These are phyloP conservation scores for Apotomis betuletana DNA, from an alignment of 2,888 invertebrate species.

Conservation along the genomic window DNA sequence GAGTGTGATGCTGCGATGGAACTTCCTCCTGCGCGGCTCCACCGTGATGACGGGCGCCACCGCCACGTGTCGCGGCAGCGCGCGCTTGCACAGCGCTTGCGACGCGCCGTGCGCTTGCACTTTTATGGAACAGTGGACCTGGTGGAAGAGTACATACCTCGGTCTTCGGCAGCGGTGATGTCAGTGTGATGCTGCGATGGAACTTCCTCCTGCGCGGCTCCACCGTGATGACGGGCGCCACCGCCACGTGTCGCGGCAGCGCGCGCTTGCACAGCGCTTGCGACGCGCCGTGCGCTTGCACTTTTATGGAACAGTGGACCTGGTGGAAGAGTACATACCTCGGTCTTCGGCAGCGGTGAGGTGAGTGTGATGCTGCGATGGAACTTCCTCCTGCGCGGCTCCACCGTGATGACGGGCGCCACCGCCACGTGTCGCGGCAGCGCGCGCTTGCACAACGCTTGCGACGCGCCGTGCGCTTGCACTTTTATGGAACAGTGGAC, in stretches of 20 bases:
- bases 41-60: conserved; percentile 99
- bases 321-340: conserved; percentile 5
- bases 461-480: conserved; percentile 91
- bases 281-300: conserved; percentile 90
- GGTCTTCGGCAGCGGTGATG: conserved; percentile 91
- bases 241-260: conserved; percentile 97
- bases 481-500: conserved; percentile 65
- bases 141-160: conserved; percentile 8
- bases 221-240: conserved; percentile 98
- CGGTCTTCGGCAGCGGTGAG: conserved; percentile 89
- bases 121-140: conserved; percentile 77
- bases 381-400: conserved; percentile 98
- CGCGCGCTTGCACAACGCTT: conserved; percentile 92
- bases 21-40: conserved; percentile 98
- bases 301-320: conserved; percentile 75
- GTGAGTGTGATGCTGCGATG: conserved; percentile 99
- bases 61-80: conserved; percentile 95
- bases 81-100: too few relatives aligned
- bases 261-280: conserved; percentile 92
- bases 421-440: conserved; percentile 98
- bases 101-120: too few relatives aligned
- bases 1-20: conserved; percentile 98
- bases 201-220: conserved; percentile 99
- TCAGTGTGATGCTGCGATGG: conserved; percentile 98
- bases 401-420: conserved; percentile 98